These are phyloP conservation scores for Salminus brasiliensis DNA, from an alignment of 2,113 vertebrate species.

Conservation along the genomic window DNA sequence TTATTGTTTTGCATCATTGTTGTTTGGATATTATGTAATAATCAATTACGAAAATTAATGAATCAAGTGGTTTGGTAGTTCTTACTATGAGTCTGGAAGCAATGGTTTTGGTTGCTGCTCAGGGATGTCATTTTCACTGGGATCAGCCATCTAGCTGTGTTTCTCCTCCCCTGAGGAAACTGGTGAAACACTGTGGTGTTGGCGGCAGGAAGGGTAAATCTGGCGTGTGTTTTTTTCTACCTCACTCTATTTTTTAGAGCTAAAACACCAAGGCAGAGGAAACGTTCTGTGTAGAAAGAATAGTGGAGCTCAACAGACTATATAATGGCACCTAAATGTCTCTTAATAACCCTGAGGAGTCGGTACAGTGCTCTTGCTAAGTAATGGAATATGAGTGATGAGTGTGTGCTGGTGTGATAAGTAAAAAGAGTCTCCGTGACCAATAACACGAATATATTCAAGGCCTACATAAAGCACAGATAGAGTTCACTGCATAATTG, in stretches of 20 bases:
- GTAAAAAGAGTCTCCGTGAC: not conserved
- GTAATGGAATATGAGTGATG: not conserved
- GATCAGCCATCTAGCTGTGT: too few relatives aligned
- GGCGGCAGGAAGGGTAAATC: too few relatives aligned
- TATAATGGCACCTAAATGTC: not conserved
- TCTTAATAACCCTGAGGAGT: not conserved
- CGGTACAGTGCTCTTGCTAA: not conserved
- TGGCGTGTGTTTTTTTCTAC: too few relatives aligned
- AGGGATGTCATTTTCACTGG: too few relatives aligned
- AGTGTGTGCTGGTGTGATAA: not conserved
- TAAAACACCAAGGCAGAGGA: not conserved
- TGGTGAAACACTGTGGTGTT: too few relatives aligned
- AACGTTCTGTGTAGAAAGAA: not conserved
- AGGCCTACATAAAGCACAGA: not conserved
- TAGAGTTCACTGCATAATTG: not conserved
- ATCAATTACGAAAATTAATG: too few relatives aligned
- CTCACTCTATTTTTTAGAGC: not conserved
- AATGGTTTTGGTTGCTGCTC: too few relatives aligned
- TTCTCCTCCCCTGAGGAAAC: too few relatives aligned
- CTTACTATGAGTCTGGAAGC: too few relatives aligned
- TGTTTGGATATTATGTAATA: too few relatives aligned
- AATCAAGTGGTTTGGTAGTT: too few relatives aligned
- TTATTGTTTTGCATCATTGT: too few relatives aligned
- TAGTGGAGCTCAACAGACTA: not conserved
- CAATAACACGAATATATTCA: constrained; percentile 13